Base-by-base conservation (phyloP, 2,113 vertebrate species). In the Myanophis thanlyinensis region DNA sequence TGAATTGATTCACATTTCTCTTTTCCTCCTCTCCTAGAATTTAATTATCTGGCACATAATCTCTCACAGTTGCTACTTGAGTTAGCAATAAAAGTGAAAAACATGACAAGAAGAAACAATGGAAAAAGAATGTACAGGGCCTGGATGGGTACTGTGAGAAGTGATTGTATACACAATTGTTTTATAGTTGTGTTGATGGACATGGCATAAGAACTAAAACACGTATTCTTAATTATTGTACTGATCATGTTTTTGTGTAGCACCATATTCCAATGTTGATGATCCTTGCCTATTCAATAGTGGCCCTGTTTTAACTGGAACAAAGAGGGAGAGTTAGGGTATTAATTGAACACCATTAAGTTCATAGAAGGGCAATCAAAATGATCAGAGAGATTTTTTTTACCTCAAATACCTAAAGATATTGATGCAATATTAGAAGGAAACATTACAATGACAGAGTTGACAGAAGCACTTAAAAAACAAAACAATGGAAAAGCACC, bases 241-340 rank as follows among this genome's bases (percentile, higher is more conserved):
- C 92, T 91, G 93, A 94, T 96, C 91, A 80, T 89, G 93, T n/a
- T 95, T 97, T 96, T 87, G 85, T 49, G 85, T 47, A 51, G 13
- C 12, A 8, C 47, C 47, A 51, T 5, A 5, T 51, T 51, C 48
- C 30, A 13, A 48, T 1, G 2, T 87, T 49, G 62, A n/a, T 67
- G 30, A 67, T 67, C 12, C 30, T 67, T 67, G 11, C 4, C 12
- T 67, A 67, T 35, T 67, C 62, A n/a, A 67, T n/a, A 67, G 12
- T 67, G 62, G 30, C 62, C 62, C 30, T 67, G 30, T 67, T 67
- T 30, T 67, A 67, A 67, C 30, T 67, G 62, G 4, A 67, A n/a
- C 12, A n/a, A n/a, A n/a, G 27, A 30, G 59, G 30, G 59, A 15
- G 12, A 67, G 11, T 67, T 67, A 35, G 30, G 15, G 4, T 67